Conservation (phyloP, 92 coral and sea anemone species). For the Epizoanthus stellaris region DNA sequence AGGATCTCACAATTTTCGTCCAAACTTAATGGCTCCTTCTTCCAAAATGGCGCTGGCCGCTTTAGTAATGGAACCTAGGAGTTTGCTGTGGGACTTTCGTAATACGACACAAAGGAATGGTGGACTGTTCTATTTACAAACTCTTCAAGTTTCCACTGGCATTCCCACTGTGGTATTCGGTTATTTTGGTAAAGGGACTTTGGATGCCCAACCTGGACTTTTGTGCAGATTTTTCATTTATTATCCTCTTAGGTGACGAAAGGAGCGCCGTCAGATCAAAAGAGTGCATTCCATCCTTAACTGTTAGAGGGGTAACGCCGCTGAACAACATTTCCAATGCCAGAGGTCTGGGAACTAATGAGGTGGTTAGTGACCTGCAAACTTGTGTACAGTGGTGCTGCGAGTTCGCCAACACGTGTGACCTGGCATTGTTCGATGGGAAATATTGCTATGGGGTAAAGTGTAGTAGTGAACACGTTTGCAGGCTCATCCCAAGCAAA, state of each 20-base stretch:
- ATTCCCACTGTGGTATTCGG: no score
- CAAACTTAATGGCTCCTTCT: no score
- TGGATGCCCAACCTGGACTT: no score
- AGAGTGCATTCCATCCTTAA: slow-evolving; percentile 23
- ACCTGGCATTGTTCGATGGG: slow-evolving; percentile 58
- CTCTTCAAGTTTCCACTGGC: no score
- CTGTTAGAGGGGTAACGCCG: slow-evolving; percentile 23
- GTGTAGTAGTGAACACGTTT: slow-evolving; percentile 43
- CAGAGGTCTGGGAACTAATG: neutral
- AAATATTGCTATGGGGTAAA: slow-evolving; percentile 48
- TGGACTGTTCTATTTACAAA: no score
- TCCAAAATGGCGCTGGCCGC: no score
- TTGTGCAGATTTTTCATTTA: no score
- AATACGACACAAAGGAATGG: no score
- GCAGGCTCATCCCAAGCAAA: slow-evolving; percentile 41
- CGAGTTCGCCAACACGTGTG: slow-evolving; percentile 31
- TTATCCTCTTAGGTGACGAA: neutral
- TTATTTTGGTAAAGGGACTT: no score
- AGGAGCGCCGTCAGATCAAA: neutral
- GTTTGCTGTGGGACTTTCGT: no score
- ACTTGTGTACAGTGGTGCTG: slow-evolving; percentile 50
- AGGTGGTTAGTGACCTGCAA: slow-evolving; percentile 8
- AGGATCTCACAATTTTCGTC: no score
- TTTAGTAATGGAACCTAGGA: no score
- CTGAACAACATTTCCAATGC: neutral